These are phyloP conservation scores for Gallinago paraguaiae DNA, from an alignment of 2,113 vertebrate genomes.

Conservation along the genomic window DNA sequence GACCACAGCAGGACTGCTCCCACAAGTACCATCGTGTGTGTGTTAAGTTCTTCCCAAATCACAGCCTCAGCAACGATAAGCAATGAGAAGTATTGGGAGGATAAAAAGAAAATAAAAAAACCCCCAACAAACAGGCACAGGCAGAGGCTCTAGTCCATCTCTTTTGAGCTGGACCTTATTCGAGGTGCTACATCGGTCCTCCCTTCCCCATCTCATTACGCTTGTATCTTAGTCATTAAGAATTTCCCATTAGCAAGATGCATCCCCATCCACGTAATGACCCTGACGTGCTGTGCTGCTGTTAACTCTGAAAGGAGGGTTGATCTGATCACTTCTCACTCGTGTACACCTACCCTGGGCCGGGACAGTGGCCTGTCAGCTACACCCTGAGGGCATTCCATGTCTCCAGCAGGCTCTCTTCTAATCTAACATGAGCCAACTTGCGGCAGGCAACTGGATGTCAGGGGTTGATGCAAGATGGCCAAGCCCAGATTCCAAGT, in stretches of 20 bases:
- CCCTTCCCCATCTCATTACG: not conserved
- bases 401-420: not conserved
- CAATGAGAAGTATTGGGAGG: not conserved
- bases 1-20: not conserved
- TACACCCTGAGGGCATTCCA: fast-evolving
- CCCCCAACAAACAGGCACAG: not conserved
- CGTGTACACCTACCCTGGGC: not conserved
- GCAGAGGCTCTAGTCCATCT: not conserved
- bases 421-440: not conserved
- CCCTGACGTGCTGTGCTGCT: not conserved
- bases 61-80: not conserved
- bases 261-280: not conserved
- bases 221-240: not conserved
- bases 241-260: not conserved
- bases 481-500: conserved; percentile 37
- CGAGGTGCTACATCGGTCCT: fast-evolving
- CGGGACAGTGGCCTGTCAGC: not conserved
- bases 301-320: not conserved
- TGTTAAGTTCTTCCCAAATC: not conserved
- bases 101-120: not conserved
- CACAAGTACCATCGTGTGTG: fast-evolving
- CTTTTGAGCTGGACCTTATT: not conserved
- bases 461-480: conserved; percentile 24
- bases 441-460: not conserved
- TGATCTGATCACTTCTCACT: not conserved